These are phyloP conservation scores for Spisula subtruncata DNA, from an alignment of 2,888 invertebrate species.

Conservation along the genomic window DNA sequence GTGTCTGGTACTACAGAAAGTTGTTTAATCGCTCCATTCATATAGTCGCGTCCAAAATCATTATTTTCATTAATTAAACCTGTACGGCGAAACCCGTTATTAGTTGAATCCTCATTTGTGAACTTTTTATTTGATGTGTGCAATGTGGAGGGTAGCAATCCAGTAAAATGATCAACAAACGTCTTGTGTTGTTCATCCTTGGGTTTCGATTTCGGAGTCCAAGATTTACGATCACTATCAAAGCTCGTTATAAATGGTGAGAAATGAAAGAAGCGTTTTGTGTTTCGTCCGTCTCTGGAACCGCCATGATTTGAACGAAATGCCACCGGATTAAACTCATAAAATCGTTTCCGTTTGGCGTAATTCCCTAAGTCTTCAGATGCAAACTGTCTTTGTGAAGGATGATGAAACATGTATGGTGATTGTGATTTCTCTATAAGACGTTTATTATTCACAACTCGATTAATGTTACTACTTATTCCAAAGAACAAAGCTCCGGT, in stretches of 20 bases:
- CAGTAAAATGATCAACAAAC: constrained; percentile 40
- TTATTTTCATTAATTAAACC: not conserved
- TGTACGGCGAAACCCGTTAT: not conserved
- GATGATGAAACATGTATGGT: not conserved
- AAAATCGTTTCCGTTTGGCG: constrained; percentile 26
- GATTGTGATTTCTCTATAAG: not conserved
- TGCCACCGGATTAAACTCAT: constrained; percentile 29
- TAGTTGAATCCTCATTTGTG: not conserved
- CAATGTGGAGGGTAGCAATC: not conserved
- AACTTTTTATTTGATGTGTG: constrained; percentile 17
- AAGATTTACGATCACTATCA: not conserved
- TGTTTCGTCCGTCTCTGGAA: not conserved
- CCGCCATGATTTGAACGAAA: not conserved
- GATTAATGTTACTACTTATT: not conserved
- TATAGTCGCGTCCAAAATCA: not conserved
- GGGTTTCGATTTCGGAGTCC: constrained; percentile 1
- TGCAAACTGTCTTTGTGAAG: not conserved
- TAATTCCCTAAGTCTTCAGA: not conserved
- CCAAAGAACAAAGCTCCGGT: constrained; percentile 31
- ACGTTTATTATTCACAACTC: not conserved
- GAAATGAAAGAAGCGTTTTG: constrained; percentile 14
- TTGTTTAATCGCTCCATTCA: not conserved
- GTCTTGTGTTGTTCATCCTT: not conserved
- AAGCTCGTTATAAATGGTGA: constrained; percentile 31
- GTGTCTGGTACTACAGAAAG: not conserved